Evolutionary conservation across 2,113 vertebrate genomes (phyloP).

Genomic region (Datnioides undecimradiatus): DNA sequence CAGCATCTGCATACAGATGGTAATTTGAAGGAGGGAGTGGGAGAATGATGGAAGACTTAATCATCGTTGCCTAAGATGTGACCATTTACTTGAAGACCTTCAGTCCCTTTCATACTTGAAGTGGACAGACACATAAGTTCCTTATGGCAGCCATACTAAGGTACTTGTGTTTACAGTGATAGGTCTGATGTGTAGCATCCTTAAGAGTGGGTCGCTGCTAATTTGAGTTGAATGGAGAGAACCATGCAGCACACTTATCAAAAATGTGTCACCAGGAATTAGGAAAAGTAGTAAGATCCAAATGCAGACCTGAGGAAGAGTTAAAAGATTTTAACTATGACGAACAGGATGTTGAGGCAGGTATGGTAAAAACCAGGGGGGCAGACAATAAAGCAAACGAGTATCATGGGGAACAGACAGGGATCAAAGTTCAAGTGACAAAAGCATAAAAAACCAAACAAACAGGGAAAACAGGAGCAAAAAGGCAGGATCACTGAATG

Average conservation of each 20-base stretch:
- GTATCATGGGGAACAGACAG: no score
- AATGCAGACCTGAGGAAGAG: no score
- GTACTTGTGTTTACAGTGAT: background rate
- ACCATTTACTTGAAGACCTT: conserved; percentile 3
- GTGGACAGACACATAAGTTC: conserved; percentile 3
- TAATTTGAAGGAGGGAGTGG: background rate
- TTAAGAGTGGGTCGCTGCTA: conserved; percentile 2
- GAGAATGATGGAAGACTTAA: conserved; percentile 5
- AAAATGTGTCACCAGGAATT: no score
- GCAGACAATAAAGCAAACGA: no score
- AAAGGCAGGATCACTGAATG: no score
- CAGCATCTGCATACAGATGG: conserved; percentile 16
- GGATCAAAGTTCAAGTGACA: no score
- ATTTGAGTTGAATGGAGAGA: background rate
- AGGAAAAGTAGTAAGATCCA: no score
- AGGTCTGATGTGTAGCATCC: background rate
- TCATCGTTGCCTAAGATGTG: conserved; percentile 1
- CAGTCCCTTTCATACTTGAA: conserved; percentile 6
- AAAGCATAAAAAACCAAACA: no score
- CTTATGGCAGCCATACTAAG: background rate
- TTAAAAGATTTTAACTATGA: no score
- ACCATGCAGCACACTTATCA: background rate
- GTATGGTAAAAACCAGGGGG: no score
- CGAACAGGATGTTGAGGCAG: no score
- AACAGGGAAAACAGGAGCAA: no score